Conservation (phyloP, 2,113 vertebrate genomes). For the Hylia prasina region DNA sequence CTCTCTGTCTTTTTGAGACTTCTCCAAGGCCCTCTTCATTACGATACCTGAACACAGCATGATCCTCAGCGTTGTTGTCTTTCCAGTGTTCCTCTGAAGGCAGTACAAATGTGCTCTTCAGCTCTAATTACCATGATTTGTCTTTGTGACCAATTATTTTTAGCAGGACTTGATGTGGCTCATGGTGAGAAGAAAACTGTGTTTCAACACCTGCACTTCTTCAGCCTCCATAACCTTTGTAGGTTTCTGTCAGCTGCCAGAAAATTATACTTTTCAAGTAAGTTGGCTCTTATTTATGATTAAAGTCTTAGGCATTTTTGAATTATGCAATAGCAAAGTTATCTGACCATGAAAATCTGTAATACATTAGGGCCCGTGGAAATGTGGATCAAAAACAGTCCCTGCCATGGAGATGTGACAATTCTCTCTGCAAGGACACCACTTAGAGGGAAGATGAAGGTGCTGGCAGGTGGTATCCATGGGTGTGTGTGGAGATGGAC, state of each 20-base stretch:
- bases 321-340: not conserved
- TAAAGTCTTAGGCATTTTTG: not conserved
- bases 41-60: not conserved
- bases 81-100: not conserved
- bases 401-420: not conserved
- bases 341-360: not conserved
- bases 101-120: not conserved
- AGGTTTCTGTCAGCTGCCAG: not conserved
- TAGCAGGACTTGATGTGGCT: not conserved
- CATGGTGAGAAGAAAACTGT: fast-evolving
- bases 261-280: not conserved
- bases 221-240: not conserved
- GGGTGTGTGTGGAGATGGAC: fast-evolving
- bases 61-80: not conserved
- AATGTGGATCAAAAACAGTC: not conserved
- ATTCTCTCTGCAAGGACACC: not conserved
- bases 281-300: not conserved
- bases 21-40: not conserved
- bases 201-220: not conserved
- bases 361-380: not conserved
- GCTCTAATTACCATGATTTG: not conserved
- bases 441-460: not conserved
- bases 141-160: not conserved
- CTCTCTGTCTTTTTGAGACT: not conserved
- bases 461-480: not conserved